These are phyloP conservation scores for Boulengeromyrus knoepffleri DNA, from an alignment of 2,113 vertebrate genomes.

Conservation along the genomic window DNA sequence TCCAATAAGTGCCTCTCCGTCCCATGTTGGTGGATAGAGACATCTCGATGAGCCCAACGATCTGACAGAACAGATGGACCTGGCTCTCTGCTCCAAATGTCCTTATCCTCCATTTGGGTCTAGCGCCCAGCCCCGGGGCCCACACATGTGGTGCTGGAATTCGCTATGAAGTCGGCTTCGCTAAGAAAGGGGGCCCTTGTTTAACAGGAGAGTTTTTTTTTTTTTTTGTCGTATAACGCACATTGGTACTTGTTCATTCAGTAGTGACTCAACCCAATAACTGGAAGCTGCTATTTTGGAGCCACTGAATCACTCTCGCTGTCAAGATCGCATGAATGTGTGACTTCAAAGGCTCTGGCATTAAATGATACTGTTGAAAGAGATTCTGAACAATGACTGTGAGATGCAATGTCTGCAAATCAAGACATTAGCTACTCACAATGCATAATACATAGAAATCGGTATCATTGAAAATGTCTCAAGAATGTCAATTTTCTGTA, in stretches of 20 bases:
- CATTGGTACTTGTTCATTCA: slow-evolving; percentile 39
- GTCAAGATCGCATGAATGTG: slow-evolving; percentile 35
- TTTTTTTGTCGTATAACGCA: slow-evolving; percentile 24
- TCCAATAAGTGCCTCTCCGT: not conserved
- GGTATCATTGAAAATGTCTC: not conserved
- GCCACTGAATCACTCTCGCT: slow-evolving; percentile 44
- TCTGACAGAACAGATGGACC: not conserved
- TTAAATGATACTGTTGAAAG: slow-evolving; percentile 38
- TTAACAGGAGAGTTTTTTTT: not conserved
- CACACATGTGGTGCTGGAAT: slow-evolving; percentile 19
- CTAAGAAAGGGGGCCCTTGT: slow-evolving; percentile 35
- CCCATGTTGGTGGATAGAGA: not conserved
- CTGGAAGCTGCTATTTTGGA: slow-evolving; percentile 39
- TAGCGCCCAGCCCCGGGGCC: slow-evolving; percentile 29
- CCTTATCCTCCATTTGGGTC: slow-evolving; percentile 20
- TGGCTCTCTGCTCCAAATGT: not conserved
- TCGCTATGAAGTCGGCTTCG: slow-evolving; percentile 34
- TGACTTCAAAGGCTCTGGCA: slow-evolving; percentile 43
- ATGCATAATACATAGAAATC: not conserved
- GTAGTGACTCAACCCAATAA: slow-evolving; percentile 31
- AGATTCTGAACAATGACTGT: not conserved
- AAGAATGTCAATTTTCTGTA: not conserved
- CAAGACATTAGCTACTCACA: slow-evolving; percentile 23
- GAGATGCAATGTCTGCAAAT: slow-evolving; percentile 21
- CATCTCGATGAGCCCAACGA: not conserved